These are phyloP conservation scores for Porites evermanni DNA, from an alignment of 92 coral and sea anemone genomes.

Conservation along the genomic window DNA sequence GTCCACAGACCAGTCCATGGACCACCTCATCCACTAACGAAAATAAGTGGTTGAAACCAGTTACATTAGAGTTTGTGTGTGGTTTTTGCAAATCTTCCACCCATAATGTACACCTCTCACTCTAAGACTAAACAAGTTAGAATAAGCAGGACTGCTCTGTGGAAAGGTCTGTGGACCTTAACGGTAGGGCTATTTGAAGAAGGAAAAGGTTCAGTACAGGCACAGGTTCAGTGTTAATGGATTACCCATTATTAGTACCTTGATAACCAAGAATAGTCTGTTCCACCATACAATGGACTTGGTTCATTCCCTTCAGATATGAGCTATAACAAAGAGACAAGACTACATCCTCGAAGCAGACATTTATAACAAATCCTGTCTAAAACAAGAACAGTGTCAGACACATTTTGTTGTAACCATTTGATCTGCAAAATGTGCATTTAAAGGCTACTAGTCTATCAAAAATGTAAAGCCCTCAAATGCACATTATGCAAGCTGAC, in stretches of 20 bases:
- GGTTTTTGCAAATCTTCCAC: too few species aligned
- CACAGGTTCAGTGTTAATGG: too few species aligned
- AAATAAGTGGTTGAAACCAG: too few species aligned
- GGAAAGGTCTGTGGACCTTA: too few species aligned
- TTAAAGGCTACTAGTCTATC: conserved; percentile 10
- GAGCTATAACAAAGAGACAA: conserved; percentile 57
- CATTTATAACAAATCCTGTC: conserved; percentile 22
- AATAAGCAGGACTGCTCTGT: too few species aligned
- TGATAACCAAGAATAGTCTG: conserved; percentile 1
- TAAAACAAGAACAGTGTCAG: conserved; percentile 72
- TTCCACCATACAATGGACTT: conserved; percentile 4
- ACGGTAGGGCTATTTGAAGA: too few species aligned
- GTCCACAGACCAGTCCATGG: too few species aligned
- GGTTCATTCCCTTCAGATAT: conserved; percentile 27
- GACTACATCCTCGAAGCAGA: conserved; percentile 73
- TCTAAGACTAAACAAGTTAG: too few species aligned
- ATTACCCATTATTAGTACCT: conserved; percentile 11
- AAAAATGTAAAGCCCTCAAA: conserved; percentile 8
- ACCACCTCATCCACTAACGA: too few species aligned
- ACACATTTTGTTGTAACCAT: not conserved
- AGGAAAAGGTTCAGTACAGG: too few species aligned
- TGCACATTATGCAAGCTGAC: conserved; percentile 9
- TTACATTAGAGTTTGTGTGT: too few species aligned
- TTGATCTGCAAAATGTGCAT: conserved; percentile 24
- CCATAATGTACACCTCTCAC: too few species aligned